Conservation (phyloP, 1,140 invertebrate genomes). For the Hirudo medicinalis region DNA sequence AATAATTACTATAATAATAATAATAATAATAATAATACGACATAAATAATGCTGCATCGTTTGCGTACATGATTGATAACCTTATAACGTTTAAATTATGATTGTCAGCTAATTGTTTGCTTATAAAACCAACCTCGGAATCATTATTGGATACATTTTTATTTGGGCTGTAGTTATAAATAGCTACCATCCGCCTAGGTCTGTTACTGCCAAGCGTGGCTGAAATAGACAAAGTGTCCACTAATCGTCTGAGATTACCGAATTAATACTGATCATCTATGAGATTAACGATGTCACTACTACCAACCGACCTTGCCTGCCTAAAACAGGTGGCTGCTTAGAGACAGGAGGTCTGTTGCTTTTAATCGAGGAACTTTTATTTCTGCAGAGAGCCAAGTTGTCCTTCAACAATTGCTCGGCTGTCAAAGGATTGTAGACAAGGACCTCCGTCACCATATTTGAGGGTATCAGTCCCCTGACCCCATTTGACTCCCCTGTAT, state of each 20-base stretch:
- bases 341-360: not conserved
- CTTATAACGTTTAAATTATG: not conserved
- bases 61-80: not conserved
- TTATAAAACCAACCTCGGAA: slow-evolving; percentile 62
- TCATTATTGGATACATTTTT: slow-evolving; percentile 95
- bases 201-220: slow-evolving; percentile 36
- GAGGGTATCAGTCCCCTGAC: slow-evolving; percentile 84
- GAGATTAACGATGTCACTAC: slow-evolving; percentile 68
- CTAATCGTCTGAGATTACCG: too few species aligned
- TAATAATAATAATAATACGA: not conserved
- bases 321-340: slow-evolving; percentile 15
- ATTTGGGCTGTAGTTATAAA: slow-evolving; percentile 95
- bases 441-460: slow-evolving; percentile 94
- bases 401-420: slow-evolving; percentile 36
- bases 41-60: not conserved
- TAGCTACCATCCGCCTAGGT: slow-evolving; percentile 80
- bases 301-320: slow-evolving; percentile 56
- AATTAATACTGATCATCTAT: too few species aligned
- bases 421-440: slow-evolving; percentile 47
- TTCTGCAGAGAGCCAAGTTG: slow-evolving; percentile 35
- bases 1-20: too few species aligned
- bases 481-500: slow-evolving; percentile 79
- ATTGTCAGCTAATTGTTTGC: not conserved
- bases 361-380: slow-evolving; percentile 20
- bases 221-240: not conserved